Evolutionary conservation across 1,140 invertebrate species (phyloP), one percentile per base, ranked within the genome.

Genomic region (Cydia fagiglandana): DNA sequence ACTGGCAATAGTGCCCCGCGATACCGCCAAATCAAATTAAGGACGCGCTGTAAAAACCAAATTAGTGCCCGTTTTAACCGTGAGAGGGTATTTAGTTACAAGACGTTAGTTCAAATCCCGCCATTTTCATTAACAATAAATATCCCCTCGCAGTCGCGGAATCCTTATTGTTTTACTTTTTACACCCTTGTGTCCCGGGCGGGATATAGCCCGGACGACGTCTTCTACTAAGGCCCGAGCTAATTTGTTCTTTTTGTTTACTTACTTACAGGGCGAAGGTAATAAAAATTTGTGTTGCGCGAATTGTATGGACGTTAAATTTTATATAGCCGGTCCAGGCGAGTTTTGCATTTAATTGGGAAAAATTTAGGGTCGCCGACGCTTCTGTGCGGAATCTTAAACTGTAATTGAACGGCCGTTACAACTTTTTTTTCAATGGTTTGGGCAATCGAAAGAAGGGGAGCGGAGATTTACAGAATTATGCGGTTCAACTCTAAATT

Each of bases 61-160:
- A 93, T 93, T 93, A 93, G 92, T 93, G 92, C 88, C 88, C 93
- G 91, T 88, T 92, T 93, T 93, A 93, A 91, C 91, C 91, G 89
- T 90, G 90, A 90, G 91, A 89, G 90, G 89, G 91, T 90, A 91
- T 92, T 91, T 93, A 92, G 91, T 93, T 92, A 93, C 91, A 93
- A 93, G 91, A 93, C 92, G 92, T 93, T 93, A 92, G 91, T 93
- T 93, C 86, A 93, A 93, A 93, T 93, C 91, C 93, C 86, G 88
- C 92, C 91, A 92, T 93, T 93, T 93, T 93, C 92, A 93, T 93
- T 93, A 93, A 93, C 92, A 93, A 93, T 93, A 93, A 93, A 93
- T 93, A 93, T 93, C 89, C 90, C 86, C 86, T 79, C 77, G 88
- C 84, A 87, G 86, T 87, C 86, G 89, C 83, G 81, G 88, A 91